Conservation (phyloP, 2,888 invertebrate genomes). For the Bellardia pandia region DNA sequence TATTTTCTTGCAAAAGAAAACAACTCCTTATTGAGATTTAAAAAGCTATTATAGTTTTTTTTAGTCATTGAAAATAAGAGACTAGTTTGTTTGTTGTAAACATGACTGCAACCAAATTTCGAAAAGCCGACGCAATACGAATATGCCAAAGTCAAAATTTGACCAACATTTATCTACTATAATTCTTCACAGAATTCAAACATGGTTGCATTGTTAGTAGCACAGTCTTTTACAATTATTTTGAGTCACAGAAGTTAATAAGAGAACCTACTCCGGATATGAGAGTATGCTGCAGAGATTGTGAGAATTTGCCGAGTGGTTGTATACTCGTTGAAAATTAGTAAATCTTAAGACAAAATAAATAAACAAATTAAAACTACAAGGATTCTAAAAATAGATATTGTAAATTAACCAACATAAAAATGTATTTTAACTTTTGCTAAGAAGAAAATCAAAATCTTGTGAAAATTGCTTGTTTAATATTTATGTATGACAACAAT, state of each 20-base stretch:
- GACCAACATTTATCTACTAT: constrained; percentile 37
- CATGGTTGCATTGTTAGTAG: neutral
- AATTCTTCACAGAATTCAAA: constrained; percentile 6
- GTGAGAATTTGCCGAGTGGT: neutral
- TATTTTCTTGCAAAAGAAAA: no score
- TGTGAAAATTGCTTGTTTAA: constrained; percentile 8
- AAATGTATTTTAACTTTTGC: neutral
- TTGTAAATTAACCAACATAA: neutral
- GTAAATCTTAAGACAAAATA: neutral
- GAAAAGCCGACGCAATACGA: no score
- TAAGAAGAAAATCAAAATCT: neutral
- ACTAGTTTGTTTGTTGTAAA: no score
- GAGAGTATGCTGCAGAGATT: neutral
- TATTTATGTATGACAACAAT: neutral
- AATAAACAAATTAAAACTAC: neutral
- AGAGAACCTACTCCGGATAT: neutral
- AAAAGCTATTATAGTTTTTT: no score
- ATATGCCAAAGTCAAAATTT: neutral
- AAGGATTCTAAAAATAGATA: neutral
- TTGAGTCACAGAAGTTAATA: neutral
- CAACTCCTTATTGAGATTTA: no score
- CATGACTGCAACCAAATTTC: no score
- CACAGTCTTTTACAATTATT: neutral
- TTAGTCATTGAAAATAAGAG: no score
- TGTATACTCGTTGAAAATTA: neutral